Conservation (phyloP, 2,888 invertebrate species). For the Caenorhabditis virilis region DNA sequence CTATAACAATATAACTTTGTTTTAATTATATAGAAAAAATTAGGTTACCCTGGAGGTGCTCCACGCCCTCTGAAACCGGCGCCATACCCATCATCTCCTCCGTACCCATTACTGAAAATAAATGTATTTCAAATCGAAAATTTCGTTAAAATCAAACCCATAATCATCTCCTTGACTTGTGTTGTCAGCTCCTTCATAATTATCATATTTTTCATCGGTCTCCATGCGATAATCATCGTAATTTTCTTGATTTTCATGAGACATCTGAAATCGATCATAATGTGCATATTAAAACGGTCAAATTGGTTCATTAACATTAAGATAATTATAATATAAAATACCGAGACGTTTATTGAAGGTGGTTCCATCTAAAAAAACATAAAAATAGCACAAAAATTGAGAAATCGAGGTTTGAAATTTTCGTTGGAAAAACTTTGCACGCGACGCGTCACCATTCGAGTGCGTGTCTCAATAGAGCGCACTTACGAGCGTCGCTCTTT, state of each 20-base stretch:
- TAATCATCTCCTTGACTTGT: slow-evolving; percentile 23
- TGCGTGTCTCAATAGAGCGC: slow-evolving; percentile 13
- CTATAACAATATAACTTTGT: not conserved
- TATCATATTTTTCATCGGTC: slow-evolving; percentile 25
- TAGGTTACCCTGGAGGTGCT: not conserved
- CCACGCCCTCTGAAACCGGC: slow-evolving; percentile 2
- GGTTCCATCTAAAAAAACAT: not conserved
- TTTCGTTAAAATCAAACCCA: slow-evolving; percentile 9
- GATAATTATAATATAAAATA: no score
- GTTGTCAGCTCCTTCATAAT: no score
- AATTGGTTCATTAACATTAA: no score
- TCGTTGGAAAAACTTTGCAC: slow-evolving; percentile 8
- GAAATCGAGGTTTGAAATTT: no score
- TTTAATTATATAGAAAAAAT: not conserved
- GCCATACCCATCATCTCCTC: not conserved
- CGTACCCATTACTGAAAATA: no score
- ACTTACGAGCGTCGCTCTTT: not conserved
- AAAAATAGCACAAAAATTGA: slow-evolving; percentile 1
- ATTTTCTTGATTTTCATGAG: slow-evolving; percentile 34
- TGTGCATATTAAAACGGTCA: no score
- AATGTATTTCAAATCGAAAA: no score
- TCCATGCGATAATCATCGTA: slow-evolving; percentile 30
- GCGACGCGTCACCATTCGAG: slow-evolving; percentile 10
- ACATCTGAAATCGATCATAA: no score
- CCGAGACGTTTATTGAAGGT: no score